Evolutionary conservation across 2,797 vertebrate genomes (phyloP).

Genomic region (Sebastes matsubarae): DNA sequence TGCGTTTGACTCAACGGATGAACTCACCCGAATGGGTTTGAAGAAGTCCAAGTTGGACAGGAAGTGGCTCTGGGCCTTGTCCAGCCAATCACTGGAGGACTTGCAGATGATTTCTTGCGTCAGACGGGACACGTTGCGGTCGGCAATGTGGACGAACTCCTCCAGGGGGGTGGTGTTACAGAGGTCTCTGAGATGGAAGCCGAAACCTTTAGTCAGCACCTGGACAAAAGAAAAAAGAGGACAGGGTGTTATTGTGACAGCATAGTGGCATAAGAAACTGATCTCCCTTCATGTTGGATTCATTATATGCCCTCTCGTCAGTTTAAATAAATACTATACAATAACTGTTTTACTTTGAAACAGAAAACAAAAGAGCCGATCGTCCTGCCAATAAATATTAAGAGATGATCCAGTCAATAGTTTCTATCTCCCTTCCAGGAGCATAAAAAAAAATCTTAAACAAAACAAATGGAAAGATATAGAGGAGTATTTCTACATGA

Average conservation of each 20-base stretch:
- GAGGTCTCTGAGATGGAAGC: conserved; percentile 87
- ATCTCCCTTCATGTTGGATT: not conserved
- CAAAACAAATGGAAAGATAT: not conserved
- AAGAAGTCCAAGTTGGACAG: conserved; percentile 90
- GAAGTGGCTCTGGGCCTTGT: conserved; percentile 84
- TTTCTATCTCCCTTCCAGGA: not conserved
- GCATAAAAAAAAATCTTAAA: not conserved
- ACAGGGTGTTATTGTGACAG: not conserved
- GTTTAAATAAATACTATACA: too few relatives aligned
- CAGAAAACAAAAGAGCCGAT: not conserved
- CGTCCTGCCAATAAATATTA: not conserved
- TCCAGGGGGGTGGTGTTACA: conserved; percentile 87
- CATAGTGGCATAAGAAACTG: not conserved
- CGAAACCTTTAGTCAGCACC: conserved; percentile 91
- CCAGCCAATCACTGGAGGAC: conserved; percentile 86
- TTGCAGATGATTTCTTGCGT: conserved; percentile 88
- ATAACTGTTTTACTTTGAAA: too few relatives aligned
- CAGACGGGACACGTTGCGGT: conserved; percentile 74
- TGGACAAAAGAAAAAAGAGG: conserved; percentile 48
- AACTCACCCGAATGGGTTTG: conserved; percentile 89
- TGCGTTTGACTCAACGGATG: not conserved
- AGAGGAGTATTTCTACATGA: not conserved
- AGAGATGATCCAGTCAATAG: not conserved
- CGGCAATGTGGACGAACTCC: conserved; percentile 86
- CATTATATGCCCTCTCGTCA: too few relatives aligned